phyloP scores from a whole-genome alignment of 2,888 invertebrate genomes.

The Periphyllus acericola region DNA sequence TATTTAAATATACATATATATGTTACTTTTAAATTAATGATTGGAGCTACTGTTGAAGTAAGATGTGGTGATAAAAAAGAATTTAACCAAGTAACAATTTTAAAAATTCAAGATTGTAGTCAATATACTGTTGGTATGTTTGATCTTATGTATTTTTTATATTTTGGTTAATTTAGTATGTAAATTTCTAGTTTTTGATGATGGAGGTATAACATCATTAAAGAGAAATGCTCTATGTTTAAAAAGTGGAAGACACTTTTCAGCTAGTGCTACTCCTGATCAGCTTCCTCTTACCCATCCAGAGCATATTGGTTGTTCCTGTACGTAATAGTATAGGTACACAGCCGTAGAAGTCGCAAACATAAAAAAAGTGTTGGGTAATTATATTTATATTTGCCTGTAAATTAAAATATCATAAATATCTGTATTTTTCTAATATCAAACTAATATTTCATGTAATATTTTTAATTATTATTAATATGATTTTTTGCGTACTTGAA shows the following conservation, averaged over 20 bases:
- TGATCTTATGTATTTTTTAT: background rate
- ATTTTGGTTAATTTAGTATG: background rate
- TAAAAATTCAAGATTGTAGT: constrained; percentile 94
- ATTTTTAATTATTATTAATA: no score
- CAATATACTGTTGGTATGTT: constrained; percentile 92
- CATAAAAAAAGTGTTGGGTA: constrained; percentile 31
- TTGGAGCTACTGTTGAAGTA: constrained; percentile 86
- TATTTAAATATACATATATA: background rate
- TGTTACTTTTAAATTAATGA: constrained; percentile 65
- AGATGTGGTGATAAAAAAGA: constrained; percentile 88
- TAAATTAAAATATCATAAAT: background rate
- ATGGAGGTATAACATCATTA: constrained; percentile 96
- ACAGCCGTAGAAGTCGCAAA: constrained; percentile 21
- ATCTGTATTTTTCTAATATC: no score
- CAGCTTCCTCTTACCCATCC: constrained; percentile 97
- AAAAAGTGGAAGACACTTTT: constrained; percentile 97
- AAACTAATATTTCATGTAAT: background rate
- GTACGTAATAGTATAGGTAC: constrained; percentile 30
- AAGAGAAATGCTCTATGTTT: constrained; percentile 92
- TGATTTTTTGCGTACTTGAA: no score
- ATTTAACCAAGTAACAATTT: constrained; percentile 86
- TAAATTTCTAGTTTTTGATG: constrained; percentile 85
- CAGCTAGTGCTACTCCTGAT: constrained; percentile 96
- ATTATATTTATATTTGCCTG: background rate
- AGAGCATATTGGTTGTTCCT: constrained; percentile 85